Conservation (phyloP, 2,888 invertebrate species). For the Lypha dubia region DNA sequence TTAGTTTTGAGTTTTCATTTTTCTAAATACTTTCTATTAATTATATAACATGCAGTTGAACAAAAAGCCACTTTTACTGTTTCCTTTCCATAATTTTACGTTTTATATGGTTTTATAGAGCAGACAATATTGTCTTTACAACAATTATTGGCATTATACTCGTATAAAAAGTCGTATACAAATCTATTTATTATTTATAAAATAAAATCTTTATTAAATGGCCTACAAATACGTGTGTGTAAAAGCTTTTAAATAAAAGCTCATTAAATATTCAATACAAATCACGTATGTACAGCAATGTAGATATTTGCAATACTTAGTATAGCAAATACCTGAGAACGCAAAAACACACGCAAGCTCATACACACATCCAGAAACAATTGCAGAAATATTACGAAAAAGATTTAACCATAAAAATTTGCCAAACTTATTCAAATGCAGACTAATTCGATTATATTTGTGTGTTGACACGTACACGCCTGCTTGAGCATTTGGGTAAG, state of each 20-base stretch:
- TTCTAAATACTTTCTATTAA: neutral
- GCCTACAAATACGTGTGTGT: constrained; percentile 15
- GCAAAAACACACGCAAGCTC: neutral
- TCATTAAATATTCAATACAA: constrained; percentile 63
- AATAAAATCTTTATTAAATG: constrained; percentile 41
- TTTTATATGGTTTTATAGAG: neutral
- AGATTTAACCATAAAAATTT: constrained; percentile 13
- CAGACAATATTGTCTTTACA: neutral
- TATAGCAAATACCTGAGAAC: neutral
- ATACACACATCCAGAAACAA: neutral
- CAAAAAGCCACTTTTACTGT: neutral
- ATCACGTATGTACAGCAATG: constrained; percentile 47
- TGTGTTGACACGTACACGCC: constrained; percentile 45
- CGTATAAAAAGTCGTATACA: neutral
- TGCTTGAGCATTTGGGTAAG: constrained; percentile 1
- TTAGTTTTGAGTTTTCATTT: neutral
- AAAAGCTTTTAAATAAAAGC: constrained; percentile 28
- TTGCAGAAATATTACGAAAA: neutral
- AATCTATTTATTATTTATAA: constrained; percentile 47
- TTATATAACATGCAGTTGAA: neutral
- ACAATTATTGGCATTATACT: neutral
- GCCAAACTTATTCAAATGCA: constrained; percentile 43
- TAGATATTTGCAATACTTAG: constrained; percentile 18
- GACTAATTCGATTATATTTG: constrained; percentile 63
- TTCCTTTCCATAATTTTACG: neutral